Conservation (phyloP, 2,888 invertebrate species). For the Cataglyphis cursor region DNA sequence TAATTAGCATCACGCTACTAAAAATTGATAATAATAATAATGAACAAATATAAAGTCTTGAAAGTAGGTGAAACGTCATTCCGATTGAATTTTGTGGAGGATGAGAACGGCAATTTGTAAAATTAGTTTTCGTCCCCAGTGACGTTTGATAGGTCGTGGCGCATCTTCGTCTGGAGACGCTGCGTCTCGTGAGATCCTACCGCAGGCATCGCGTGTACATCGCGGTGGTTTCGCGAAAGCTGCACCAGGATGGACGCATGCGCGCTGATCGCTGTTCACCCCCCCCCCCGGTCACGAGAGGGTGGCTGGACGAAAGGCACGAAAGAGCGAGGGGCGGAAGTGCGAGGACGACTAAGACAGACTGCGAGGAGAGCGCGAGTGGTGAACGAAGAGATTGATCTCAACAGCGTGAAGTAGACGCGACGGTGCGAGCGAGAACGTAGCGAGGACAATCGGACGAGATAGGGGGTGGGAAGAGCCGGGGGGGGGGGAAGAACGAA, state of each 20-base stretch:
- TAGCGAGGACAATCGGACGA: constrained; percentile 61
- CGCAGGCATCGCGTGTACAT: constrained; percentile 64
- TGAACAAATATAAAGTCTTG: constrained; percentile 20
- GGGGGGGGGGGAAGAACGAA: constrained; percentile 21
- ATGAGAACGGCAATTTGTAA: constrained; percentile 49
- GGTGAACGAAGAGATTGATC: constrained; percentile 52
- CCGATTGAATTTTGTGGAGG: constrained; percentile 31
- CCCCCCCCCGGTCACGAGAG: constrained; percentile 55
- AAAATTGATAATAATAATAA: background rate
- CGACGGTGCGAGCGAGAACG: constrained; percentile 38
- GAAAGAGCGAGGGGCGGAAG: constrained; percentile 58
- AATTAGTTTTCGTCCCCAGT: constrained; percentile 43
- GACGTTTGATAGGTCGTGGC: constrained; percentile 36
- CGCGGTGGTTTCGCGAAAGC: constrained; percentile 67
- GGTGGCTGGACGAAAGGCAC: constrained; percentile 64
- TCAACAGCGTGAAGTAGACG: constrained; percentile 60
- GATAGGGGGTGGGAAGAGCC: constrained; percentile 26
- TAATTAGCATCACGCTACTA: background rate
- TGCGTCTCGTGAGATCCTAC: constrained; percentile 70
- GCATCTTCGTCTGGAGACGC: constrained; percentile 45
- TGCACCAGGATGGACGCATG: constrained; percentile 71
- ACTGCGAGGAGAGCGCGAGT: constrained; percentile 27
- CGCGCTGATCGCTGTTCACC: constrained; percentile 49
- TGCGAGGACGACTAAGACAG: constrained; percentile 49
- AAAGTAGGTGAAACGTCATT: constrained; percentile 52